Evolutionary conservation across 2,888 invertebrate genomes (phyloP), one percentile per base, ranked within the genome.

Genomic region (Eucera pruinosa): DNA sequence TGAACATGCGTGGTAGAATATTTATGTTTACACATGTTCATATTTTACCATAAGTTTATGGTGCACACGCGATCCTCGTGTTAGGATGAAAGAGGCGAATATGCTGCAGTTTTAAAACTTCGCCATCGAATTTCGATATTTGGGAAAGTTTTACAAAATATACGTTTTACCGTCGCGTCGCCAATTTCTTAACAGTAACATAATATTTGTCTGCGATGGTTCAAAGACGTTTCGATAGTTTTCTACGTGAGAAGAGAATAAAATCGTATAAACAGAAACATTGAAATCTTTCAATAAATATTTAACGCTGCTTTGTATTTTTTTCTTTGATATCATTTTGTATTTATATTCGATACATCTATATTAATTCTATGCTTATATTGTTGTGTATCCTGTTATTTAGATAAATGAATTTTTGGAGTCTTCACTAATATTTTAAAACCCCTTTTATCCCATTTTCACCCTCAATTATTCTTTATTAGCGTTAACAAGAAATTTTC

Each of bases 81-180:
- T 20, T 15, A 9, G 25, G 9, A 39, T 48, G 3, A 27, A 62
- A 54, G 36, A 25, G 47, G 15, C 25, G 48, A 52, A 48, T 47
- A 13, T 18, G 47, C 54, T 39, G 30, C 45, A 45, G 20, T 58
- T 67, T 18, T 30, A 9, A 68, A 74, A 64, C 58, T 74, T 68
- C 27, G 13, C 13, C 58, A 43, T 43, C 27, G 52, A 43, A 43
- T 60, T 65, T 27, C 54, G 43, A 60, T 65, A 61, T 78, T 67
- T 54, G 58, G n/a, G n/a, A 6, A 60, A 52, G 41, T 60, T 74
- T 65, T 47, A 20, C 15, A 18, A 65, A 68, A 54, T 65, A 30
- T 15, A 36, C 43, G 36, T n/a, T 48, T 48, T 47, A 23, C 25
- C 7, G 33, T 39, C n/a, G 0, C 47, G 36, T n/a, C n/a, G n/a